phyloP scores from a whole-genome alignment of 2,113 vertebrate genomes.

The Gallinago paraguaiae region DNA sequence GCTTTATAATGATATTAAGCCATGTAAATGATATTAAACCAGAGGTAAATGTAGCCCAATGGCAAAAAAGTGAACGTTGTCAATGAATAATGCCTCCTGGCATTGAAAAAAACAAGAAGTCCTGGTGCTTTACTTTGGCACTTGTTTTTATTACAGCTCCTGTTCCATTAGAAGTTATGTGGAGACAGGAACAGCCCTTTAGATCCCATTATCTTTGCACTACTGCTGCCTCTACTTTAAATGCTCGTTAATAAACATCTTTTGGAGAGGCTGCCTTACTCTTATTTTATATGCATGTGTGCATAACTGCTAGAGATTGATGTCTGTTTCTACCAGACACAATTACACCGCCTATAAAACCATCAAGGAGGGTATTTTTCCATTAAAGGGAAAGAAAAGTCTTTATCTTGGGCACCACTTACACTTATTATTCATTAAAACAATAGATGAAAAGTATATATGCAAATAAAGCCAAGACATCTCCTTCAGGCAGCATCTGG shows the following conservation, averaged over 20 bases:
- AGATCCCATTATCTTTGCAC: not conserved
- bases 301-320: not conserved
- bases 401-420: not conserved
- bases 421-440: not conserved
- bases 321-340: not conserved
- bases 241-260: not conserved
- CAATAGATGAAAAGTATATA: not conserved
- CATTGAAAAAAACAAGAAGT: not conserved
- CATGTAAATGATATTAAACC: not conserved
- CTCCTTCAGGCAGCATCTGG: not conserved
- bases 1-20: not conserved
- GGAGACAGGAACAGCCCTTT: not conserved
- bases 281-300: not conserved
- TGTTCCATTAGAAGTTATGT: not conserved
- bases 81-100: not conserved
- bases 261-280: not conserved
- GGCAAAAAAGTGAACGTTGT: not conserved
- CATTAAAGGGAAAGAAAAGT: not conserved
- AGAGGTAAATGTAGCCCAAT: not conserved
- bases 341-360: not conserved
- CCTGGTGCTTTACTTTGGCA: not conserved
- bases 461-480: not conserved
- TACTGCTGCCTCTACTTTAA: not conserved
- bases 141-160: not conserved
- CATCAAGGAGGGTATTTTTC: not conserved